Percentiles rank a stretch among this genome's conserved stretches.
These are phyloP conservation scores for Julus scandinavius DNA, from an alignment of 2,888 invertebrate genomes.

Conservation along the genomic window DNA sequence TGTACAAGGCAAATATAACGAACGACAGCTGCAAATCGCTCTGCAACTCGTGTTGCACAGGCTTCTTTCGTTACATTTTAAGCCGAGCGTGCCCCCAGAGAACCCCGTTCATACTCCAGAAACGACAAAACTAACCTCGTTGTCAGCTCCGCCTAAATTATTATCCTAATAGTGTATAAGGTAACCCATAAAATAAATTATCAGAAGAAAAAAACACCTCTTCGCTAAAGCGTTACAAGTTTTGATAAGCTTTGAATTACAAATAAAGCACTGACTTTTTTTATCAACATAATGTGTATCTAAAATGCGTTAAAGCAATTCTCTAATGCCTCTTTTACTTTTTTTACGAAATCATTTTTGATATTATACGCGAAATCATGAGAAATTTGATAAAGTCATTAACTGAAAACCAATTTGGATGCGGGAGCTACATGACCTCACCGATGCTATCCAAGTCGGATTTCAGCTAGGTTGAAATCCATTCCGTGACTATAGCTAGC, in stretches of 20 bases:
- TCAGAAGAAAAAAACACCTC: background rate
- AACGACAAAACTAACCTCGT: slow-evolving; percentile 22
- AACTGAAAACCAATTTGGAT: background rate
- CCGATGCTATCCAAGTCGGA: no score
- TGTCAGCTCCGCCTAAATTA: slow-evolving; percentile 28
- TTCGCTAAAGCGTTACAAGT: background rate
- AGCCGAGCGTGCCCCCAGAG: background rate
- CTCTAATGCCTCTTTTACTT: background rate
- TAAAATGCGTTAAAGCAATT: background rate
- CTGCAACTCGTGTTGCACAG: slow-evolving; percentile 6
- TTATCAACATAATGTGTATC: background rate
- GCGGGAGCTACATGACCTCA: background rate
- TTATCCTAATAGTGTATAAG: background rate
- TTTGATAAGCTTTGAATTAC: background rate
- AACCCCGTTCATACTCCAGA: background rate
- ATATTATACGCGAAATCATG: no score
- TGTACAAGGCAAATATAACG: background rate
- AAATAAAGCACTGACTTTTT: background rate
- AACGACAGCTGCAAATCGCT: slow-evolving; percentile 34
- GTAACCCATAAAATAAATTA: background rate
- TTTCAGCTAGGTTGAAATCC: no score
- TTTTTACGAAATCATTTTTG: background rate
- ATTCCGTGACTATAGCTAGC: no score
- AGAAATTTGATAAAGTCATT: background rate
- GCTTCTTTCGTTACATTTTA: slow-evolving; percentile 38